Conservation (phyloP, 2,797 vertebrate genomes). For the Dromococcyx pavoninus region DNA sequence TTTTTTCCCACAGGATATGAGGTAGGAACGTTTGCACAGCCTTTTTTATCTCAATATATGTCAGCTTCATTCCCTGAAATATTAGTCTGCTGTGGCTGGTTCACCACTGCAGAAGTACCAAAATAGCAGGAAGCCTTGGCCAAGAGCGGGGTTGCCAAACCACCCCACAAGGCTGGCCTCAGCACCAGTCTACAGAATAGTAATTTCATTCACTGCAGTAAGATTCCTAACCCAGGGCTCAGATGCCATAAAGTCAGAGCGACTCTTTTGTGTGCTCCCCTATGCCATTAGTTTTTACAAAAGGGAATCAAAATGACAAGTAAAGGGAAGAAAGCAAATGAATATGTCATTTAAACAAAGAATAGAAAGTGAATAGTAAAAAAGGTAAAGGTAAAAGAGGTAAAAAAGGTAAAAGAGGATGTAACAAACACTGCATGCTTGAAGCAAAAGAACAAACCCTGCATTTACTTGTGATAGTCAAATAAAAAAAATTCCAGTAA, state of each 20-base stretch:
- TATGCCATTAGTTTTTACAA: background rate
- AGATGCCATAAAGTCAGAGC: background rate
- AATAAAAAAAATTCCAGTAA: background rate
- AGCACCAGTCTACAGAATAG: rapidly evolving
- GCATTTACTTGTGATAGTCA: background rate
- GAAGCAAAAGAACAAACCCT: constrained; percentile 1
- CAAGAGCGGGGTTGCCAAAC: background rate
- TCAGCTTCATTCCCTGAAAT: background rate
- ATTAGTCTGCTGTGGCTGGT: background rate
- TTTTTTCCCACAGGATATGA: background rate
- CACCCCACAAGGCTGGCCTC: rapidly evolving
- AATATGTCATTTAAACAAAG: background rate
- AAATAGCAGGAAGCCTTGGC: background rate
- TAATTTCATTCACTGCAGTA: background rate
- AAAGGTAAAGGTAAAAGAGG: background rate
- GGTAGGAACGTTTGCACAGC: background rate
- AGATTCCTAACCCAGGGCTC: background rate
- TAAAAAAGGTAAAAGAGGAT: background rate
- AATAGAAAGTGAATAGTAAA: background rate
- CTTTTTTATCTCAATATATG: rapidly evolving
- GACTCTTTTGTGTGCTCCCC: background rate
- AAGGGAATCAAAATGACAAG: background rate
- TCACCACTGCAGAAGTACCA: background rate
- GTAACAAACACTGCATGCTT: background rate
- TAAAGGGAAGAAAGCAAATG: background rate